phyloP scores from a whole-genome alignment of 2,888 invertebrate genomes.

The Fabriciana adippe region DNA sequence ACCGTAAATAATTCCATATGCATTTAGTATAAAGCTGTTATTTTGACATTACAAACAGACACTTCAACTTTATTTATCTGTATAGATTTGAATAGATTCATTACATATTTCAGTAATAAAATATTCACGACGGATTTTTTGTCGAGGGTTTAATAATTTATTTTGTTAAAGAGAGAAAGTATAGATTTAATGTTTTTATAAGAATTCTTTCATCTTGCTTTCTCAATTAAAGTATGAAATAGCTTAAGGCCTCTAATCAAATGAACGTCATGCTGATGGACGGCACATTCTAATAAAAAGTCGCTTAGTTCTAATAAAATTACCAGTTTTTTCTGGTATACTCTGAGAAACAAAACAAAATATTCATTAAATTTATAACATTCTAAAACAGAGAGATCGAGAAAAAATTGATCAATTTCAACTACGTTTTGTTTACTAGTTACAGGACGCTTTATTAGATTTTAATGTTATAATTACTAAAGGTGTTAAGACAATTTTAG shows the following conservation, averaged over 20 bases:
- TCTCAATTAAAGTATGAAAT: slow-evolving; percentile 29
- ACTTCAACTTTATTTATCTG: no score
- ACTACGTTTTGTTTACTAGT: background rate
- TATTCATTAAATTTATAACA: background rate
- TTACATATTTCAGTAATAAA: no score
- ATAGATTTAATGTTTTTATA: background rate
- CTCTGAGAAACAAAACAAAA: slow-evolving; percentile 16
- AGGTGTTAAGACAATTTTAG: no score
- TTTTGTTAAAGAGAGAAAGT: background rate
- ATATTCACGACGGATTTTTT: no score
- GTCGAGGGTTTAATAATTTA: no score
- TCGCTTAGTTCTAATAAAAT: slow-evolving; percentile 28
- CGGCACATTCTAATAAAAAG: slow-evolving; percentile 24
- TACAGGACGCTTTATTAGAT: background rate
- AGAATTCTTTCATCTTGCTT: slow-evolving; percentile 22
- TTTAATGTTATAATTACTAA: no score
- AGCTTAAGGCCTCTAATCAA: slow-evolving; percentile 26
- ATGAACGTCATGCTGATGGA: slow-evolving; percentile 30
- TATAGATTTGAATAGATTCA: no score
- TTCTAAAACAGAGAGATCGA: background rate
- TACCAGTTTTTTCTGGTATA: slow-evolving; percentile 25
- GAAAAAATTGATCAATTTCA: background rate
- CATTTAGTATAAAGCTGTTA: no score
- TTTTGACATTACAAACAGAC: no score
- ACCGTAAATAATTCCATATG: no score